Base-by-base conservation (phyloP, 2,113 vertebrate species). In the Petrocephalus zakoni region DNA sequence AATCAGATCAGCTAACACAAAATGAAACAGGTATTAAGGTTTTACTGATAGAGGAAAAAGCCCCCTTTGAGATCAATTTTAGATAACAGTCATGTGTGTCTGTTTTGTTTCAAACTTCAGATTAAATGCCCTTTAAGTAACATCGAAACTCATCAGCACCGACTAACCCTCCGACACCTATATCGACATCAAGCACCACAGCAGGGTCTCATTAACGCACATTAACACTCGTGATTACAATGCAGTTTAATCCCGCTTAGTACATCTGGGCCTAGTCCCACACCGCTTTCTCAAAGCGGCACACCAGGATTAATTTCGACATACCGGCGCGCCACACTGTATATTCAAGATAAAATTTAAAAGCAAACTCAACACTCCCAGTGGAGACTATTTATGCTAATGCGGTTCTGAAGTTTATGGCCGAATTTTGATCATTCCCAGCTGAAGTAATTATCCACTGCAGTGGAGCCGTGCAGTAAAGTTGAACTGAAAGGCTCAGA, bases 321-420 rank as follows among this genome's bases (percentile, higher is more conserved):
- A n/a, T 10, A 86, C 29, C 25, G 8, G n/a, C 49, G 29, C 34
- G 34, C 52, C 84, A 19, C 84, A 10, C 84, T 86, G 52, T 86
- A 86, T 86, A 56, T 34, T 55, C 29, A 86, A 86, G 51, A 86
- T 53, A 55, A 86, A 55, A 86, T 86, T 86, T 86, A 34, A 86
- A 86, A 56, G 52, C 84, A 56, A 86, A 86, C 25, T 85, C 84
- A n/a, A 86, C 49, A 55, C 29, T 86, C 84, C 51, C 84, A 56
- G 52, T 55, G 52, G 84, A 86, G 52, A 34, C 84, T 55, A 49
- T 86, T 86, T 86, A 86, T 86, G 84, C 84, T 86, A 86, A 86
- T 86, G 84, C 17, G 2, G 49, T 21, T 86, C 51, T 56, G 22
- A 55, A 86, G 52, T 86, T 86, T 86, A 37, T 52, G 52, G 52